Conservation (phyloP, 1,140 invertebrate genomes). For the Dendrolimus punctatus region DNA sequence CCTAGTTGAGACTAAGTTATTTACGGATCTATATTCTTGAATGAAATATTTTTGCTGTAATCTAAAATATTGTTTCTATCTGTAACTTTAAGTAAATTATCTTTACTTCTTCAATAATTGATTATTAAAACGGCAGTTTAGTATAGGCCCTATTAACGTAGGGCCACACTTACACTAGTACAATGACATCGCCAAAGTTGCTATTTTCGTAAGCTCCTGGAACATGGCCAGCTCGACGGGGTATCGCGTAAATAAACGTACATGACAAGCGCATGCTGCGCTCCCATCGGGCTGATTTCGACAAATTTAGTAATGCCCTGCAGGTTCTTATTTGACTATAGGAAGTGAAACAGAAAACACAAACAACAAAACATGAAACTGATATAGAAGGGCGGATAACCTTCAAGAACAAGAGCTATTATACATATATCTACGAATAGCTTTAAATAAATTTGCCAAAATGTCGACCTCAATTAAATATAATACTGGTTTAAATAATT, state of each 20-base stretch:
- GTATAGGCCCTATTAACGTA: slow-evolving; percentile 4
- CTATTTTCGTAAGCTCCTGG: slow-evolving; percentile 60
- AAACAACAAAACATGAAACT: slow-evolving; percentile 6
- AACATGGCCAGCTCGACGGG: slow-evolving; percentile 44
- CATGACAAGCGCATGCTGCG: slow-evolving; percentile 36
- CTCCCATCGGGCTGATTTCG: slow-evolving; percentile 29
- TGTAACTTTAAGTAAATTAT: too few species aligned
- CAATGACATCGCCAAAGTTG: slow-evolving; percentile 61
- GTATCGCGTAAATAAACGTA: slow-evolving; percentile 60
- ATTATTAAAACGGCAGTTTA: too few species aligned
- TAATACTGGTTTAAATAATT: background rate
- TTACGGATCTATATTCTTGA: too few species aligned
- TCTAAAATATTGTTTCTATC: too few species aligned
- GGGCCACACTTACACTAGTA: slow-evolving; percentile 42
- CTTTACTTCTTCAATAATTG: too few species aligned
- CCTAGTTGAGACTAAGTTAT: too few species aligned
- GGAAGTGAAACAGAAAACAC: slow-evolving; percentile 12
- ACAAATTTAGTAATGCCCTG: slow-evolving; percentile 35
- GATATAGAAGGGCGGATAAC: slow-evolving; percentile 1
- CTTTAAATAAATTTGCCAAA: slow-evolving; percentile 6
- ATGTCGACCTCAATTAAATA: slow-evolving; percentile 6
- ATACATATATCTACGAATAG: background rate
- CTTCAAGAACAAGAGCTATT: slow-evolving; percentile 4
- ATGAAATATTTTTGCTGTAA: too few species aligned
- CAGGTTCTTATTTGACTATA: slow-evolving; percentile 11